phyloP scores from a whole-genome alignment of 2,888 invertebrate species.

The Agriopis leucophaearia region DNA sequence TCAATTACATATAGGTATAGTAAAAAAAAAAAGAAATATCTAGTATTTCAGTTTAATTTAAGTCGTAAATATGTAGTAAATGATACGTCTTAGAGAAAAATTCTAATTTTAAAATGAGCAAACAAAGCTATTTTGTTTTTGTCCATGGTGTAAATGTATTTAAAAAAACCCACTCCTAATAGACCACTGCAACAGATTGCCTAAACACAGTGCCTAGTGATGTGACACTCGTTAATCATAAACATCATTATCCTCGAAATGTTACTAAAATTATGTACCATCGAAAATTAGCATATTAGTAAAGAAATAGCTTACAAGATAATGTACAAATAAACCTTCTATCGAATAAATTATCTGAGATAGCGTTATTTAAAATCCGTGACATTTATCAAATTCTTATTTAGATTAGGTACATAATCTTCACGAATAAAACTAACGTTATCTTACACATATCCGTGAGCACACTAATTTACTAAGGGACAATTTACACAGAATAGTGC shows the following conservation, averaged over 20 bases:
- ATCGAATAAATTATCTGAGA: slow-evolving; percentile 15
- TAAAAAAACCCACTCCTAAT: too few relatives aligned
- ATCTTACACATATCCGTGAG: background rate
- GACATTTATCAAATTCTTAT: background rate
- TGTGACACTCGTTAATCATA: too few relatives aligned
- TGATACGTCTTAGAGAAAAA: too few relatives aligned
- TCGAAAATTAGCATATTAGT: background rate
- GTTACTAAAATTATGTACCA: background rate
- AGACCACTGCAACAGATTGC: too few relatives aligned
- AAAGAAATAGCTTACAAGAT: background rate
- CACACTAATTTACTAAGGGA: background rate
- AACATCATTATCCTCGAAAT: background rate
- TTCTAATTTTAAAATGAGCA: too few relatives aligned
- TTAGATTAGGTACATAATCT: background rate
- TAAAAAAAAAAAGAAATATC: too few relatives aligned
- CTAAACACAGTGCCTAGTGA: too few relatives aligned
- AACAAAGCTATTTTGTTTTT: too few relatives aligned
- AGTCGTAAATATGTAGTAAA: too few relatives aligned
- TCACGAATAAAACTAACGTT: background rate
- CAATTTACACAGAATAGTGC: background rate
- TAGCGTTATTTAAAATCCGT: slow-evolving; percentile 2
- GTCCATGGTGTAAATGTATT: too few relatives aligned
- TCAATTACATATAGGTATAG: too few relatives aligned
- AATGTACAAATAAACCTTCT: slow-evolving; percentile 7
- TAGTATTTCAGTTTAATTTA: too few relatives aligned